Percentiles rank a stretch among this genome's conserved stretches.
Conservation (phyloP, 2,113 vertebrate genomes). For the Oryzias melastigma region DNA sequence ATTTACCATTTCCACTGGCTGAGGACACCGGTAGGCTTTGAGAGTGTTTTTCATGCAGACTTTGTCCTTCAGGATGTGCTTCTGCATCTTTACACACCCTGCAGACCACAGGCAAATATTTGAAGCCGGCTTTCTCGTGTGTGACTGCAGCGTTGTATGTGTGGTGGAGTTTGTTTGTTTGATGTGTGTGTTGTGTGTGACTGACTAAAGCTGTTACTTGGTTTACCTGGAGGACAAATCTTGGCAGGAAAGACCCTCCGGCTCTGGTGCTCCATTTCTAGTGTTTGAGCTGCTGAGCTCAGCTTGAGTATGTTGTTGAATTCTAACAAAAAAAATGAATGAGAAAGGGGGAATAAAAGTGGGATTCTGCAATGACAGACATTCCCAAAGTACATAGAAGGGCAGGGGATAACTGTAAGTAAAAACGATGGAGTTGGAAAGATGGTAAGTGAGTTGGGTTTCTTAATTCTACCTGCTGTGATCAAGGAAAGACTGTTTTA, state of each 20-base stretch:
- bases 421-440: too few species aligned
- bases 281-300: conserved; percentile 35
- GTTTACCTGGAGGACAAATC: conserved; percentile 51
- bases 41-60: conserved; percentile 31
- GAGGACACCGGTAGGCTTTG: conserved; percentile 24
- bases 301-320: conserved; percentile 47
- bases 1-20: conserved; percentile 23
- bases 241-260: conserved; percentile 17
- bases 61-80: conserved; percentile 28
- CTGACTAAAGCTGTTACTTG: neutral
- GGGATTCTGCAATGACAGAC: conserved; percentile 2
- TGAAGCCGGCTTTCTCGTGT: neutral
- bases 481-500: conserved; percentile 80
- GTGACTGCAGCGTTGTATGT: neutral
- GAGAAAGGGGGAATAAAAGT: neutral
- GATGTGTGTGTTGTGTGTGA: neutral
- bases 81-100: conserved; percentile 40
- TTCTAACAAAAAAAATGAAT: conserved; percentile 28
- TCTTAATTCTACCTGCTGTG: conserved; percentile 75
- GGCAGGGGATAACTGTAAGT: neutral
- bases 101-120: conserved; percentile 25
- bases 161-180: neutral
- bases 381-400: neutral
- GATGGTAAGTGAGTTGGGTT: neutral
- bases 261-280: conserved; percentile 22